A percentile compares a stretch with the other conserved stretches of the same genome.
phyloP scores from a whole-genome alignment of 2,113 vertebrate species.

The Calonectris borealis region DNA sequence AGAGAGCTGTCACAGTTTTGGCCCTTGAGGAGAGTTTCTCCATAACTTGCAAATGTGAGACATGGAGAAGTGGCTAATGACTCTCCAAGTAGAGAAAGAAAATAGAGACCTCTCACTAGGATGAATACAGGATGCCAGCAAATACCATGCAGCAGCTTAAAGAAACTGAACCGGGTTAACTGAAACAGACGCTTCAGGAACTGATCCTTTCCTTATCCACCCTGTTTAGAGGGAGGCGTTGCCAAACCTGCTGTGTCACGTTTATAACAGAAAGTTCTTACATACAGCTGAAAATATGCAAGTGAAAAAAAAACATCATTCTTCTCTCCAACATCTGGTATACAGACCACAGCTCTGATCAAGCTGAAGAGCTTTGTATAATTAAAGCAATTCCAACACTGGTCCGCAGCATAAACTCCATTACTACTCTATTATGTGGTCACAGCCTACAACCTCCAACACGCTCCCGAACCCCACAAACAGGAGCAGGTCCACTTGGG shows the following conservation, averaged over 20 bases:
- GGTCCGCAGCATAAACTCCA: neutral
- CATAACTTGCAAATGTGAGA: neutral
- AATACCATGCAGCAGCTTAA: neutral
- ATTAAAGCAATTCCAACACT: neutral
- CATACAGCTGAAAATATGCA: conserved; percentile 34
- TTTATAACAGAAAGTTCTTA: conserved; percentile 24
- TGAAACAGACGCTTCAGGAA: neutral
- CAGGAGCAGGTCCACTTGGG: neutral
- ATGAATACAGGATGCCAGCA: neutral
- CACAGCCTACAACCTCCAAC: neutral
- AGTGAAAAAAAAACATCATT: neutral
- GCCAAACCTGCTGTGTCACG: conserved; percentile 47
- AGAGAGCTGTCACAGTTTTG: neutral
- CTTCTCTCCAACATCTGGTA: conserved; percentile 13
- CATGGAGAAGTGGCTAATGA: neutral
- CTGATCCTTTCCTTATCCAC: neutral
- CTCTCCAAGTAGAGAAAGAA: neutral
- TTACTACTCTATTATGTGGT: neutral
- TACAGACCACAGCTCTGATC: neutral
- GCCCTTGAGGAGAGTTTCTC: neutral
- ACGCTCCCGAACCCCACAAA: neutral
- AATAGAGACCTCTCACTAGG: neutral
- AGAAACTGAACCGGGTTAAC: neutral
- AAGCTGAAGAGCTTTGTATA: neutral
- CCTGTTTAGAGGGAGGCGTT: neutral